These are phyloP conservation scores for Oikopleura albicans DNA, from an alignment of 23 tunicate genomes.

Conservation along the genomic window DNA sequence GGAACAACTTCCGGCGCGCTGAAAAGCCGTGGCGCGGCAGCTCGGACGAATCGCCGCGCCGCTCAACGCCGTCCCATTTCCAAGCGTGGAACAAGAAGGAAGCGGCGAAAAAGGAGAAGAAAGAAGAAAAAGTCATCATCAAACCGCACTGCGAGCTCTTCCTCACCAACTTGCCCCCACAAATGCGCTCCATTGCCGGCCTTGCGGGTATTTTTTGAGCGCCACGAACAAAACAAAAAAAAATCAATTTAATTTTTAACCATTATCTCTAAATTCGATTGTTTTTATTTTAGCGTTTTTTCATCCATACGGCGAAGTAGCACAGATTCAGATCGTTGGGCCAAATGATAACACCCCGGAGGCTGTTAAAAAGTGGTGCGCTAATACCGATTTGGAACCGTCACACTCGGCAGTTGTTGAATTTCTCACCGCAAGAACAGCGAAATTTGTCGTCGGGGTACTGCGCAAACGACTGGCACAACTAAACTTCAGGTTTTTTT, in stretches of 20 bases:
- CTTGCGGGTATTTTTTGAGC: background rate
- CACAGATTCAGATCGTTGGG: background rate
- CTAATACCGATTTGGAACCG: background rate
- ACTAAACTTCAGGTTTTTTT: background rate
- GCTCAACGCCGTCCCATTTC: background rate
- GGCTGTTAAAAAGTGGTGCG: background rate
- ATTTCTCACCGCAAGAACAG: conserved; percentile 8
- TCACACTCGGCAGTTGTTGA: conserved; percentile 1
- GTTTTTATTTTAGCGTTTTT: background rate
- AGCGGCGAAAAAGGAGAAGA: background rate
- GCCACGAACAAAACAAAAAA: background rate
- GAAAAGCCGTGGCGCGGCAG: background rate
- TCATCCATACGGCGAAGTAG: conserved; percentile 15
- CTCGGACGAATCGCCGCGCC: background rate
- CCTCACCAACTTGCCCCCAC: background rate
- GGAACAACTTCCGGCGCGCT: too few species aligned
- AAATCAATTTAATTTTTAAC: background rate
- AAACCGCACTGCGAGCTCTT: conserved; percentile 15
- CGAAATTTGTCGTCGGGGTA: conserved; percentile 9
- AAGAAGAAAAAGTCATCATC: background rate
- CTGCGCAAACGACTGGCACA: background rate
- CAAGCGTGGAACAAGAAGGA: conserved; percentile 8
- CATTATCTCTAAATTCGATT: background rate
- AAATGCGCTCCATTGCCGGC: background rate
- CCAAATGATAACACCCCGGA: background rate